These are phyloP conservation scores for Drosophila fuyamai DNA, from an alignment of 1,140 invertebrate species.

Conservation along the genomic window DNA sequence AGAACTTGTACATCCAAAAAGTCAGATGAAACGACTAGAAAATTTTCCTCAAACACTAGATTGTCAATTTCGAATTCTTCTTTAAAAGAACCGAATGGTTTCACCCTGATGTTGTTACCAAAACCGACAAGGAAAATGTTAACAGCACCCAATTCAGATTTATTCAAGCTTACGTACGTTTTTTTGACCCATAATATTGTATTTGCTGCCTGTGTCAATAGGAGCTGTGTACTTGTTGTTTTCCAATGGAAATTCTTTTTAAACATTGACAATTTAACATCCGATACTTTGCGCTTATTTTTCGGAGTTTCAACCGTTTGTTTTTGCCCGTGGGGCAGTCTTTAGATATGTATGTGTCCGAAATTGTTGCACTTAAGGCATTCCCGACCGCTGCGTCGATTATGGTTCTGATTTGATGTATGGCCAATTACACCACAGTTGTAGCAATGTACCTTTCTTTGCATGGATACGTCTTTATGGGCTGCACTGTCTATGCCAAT, in stretches of 20 bases:
- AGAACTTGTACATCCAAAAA: too few relatives aligned
- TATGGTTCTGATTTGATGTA: not conserved
- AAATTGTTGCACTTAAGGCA: not conserved
- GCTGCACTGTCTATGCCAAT: too few relatives aligned
- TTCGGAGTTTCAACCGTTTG: not conserved
- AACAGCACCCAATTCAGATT: too few relatives aligned
- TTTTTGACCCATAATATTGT: not conserved
- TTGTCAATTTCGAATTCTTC: too few relatives aligned
- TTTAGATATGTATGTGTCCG: conserved; percentile 10
- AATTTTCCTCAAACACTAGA: too few relatives aligned
- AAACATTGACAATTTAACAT: not conserved
- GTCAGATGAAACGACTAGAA: too few relatives aligned
- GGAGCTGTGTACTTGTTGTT: not conserved
- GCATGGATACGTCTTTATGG: too few relatives aligned
- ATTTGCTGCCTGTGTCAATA: conserved; percentile 1
- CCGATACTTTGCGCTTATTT: not conserved
- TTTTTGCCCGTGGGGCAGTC: conserved; percentile 1
- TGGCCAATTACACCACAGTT: not conserved
- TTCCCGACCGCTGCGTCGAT: conserved; percentile 8
- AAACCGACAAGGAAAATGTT: too few relatives aligned
- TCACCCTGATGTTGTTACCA: too few relatives aligned
- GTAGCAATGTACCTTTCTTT: too few relatives aligned
- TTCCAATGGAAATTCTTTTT: not conserved
- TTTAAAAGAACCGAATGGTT: too few relatives aligned
- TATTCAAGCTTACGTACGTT: too few relatives aligned